Evolutionary conservation across 2,797 vertebrate genomes (phyloP), one percentile per base, ranked within the genome.

Genomic region (Lepus oiostolus): DNA sequence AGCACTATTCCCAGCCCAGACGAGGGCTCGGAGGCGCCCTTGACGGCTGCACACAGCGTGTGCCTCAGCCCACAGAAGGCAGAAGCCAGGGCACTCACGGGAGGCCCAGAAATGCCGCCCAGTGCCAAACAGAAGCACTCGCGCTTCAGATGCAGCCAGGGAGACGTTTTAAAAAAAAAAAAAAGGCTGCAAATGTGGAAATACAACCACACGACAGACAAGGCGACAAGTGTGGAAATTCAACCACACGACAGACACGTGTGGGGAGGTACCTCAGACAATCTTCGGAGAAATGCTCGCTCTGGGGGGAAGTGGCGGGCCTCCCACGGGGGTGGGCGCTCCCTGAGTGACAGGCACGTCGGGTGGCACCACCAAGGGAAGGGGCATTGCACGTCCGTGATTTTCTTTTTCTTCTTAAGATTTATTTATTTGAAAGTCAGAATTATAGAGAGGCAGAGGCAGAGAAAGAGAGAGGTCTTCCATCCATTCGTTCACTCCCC

Each of bases 1-100:
- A 88, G 50, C 0, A 0, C 26, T 0, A 38, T 10, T 42, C 7
- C n/a, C 4, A 0, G 11, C 8, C 71, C 16, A 47, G 58, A 70
- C 5, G 32, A 63, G 62, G 68, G 62, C 38, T 68, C 0, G 13
- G 22, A 58, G 67, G 26, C 26, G 26, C 54, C 32, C 22, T 6
- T n/a, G 1, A 11, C 22, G 19, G 21, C 35, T 38, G 24, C 42
- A 47, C 42, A 8, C 42, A 9, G 42, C 8, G 1, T 9, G 42
- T 47, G 42, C 42, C 42, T 9, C 42, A 47, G 42, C 42, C 42
- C 42, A 9, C 42, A 47, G 42, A 47, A 47, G 9, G 42, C 42
- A 47, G 42, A 8, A 47, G 42, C 42, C 47, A 63, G 30, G 65
- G 71, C 62, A 63, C 19, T 28, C 35, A 26, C 70, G 80, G 79